Percentiles rank a stretch among this genome's conserved stretches.
Evolutionary conservation across 92 coral and sea anemone species (phyloP).

Genomic region (Muricea muricata): DNA sequence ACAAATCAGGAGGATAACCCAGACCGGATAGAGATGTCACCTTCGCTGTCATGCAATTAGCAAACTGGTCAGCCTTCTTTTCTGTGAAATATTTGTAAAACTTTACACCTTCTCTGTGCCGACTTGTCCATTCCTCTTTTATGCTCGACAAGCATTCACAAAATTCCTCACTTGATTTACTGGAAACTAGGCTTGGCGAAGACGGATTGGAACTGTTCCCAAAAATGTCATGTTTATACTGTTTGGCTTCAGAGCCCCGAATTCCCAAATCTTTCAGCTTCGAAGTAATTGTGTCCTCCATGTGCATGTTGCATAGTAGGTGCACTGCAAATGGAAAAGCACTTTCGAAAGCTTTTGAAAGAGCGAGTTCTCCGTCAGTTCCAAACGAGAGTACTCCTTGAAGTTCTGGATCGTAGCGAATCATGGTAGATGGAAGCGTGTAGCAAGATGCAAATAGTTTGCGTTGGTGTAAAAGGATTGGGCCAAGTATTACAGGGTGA

Average conservation of each 20-base stretch:
- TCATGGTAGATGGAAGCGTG: conserved; percentile 30
- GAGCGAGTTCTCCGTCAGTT: conserved; percentile 58
- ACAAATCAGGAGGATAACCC: conserved; percentile 7
- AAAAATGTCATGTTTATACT: not conserved
- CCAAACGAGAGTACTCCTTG: conserved; percentile 45
- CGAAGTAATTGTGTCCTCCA: conserved; percentile 46
- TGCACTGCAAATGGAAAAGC: conserved; percentile 52
- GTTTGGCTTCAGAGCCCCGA: not conserved
- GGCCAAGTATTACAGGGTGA: conserved; percentile 60
- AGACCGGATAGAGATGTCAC: conserved; percentile 20
- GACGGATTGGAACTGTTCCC: not conserved
- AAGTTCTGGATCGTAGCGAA: not conserved
- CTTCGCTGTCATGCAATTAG: conserved; percentile 9
- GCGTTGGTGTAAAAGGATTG: conserved; percentile 53
- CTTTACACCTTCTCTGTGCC: not conserved
- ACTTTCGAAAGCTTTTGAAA: conserved; percentile 55
- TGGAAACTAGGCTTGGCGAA: not conserved
- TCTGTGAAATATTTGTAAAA: not conserved
- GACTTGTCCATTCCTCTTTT: not conserved
- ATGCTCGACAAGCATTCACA: not conserved
- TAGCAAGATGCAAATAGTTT: conserved; percentile 42
- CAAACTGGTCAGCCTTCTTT: not conserved
- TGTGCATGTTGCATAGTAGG: conserved; percentile 52
- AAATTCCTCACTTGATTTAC: not conserved
- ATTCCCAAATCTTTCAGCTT: conserved; percentile 42